Base-by-base conservation (phyloP, 1,140 invertebrate species). In the Plutomurus gul region DNA sequence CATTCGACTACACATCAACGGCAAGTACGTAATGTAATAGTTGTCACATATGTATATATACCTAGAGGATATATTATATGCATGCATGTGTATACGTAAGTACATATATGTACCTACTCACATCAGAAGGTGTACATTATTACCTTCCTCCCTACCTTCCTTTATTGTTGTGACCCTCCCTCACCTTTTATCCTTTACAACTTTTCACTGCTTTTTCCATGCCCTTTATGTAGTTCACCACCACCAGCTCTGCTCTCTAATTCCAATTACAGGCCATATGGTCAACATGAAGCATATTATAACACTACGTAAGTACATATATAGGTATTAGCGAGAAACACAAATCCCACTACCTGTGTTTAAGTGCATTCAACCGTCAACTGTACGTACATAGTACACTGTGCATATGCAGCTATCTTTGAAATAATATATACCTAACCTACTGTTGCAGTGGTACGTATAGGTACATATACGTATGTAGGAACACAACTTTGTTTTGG, bases 181-280 rank as follows among this genome's bases (percentile, higher is more conserved):
- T 77, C 36, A 47, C 30, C 84, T 78, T 72, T 79, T 76, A 75
- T 56, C 33, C n/a, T 76, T 47, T 46, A 40, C 20, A 51, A 75
- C 43, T 49, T 75, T 22, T 51, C 65, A 65, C 25, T 43, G 37
- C 46, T 65, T 33, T 74, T 33, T 43, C 33, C 22, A 49, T 25
- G 51, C 43, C 73, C 76, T 80, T 80, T 79, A 77, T 73, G 77
- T 77, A 78, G 81, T 76, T 82, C 81, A 79, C 81, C 47, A 51
- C 7, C 27, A 18, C 72, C 40, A 27, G 30, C 65, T 46, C 33
- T 22, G 40, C 18, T 56, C 56, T 40, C 36, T 65, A 65, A 65
- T 33, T 33, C 56, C 27, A 65, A 65, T 65, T 65, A 65, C n/a
- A 13, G 27, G 36, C 73, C 81, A 77, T 79, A 73, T 77, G 75